A percentile compares a stretch with the other conserved stretches of the same genome.
phyloP scores from a whole-genome alignment of 2,888 invertebrate species.

The Pycnomerus fuliginosus region DNA sequence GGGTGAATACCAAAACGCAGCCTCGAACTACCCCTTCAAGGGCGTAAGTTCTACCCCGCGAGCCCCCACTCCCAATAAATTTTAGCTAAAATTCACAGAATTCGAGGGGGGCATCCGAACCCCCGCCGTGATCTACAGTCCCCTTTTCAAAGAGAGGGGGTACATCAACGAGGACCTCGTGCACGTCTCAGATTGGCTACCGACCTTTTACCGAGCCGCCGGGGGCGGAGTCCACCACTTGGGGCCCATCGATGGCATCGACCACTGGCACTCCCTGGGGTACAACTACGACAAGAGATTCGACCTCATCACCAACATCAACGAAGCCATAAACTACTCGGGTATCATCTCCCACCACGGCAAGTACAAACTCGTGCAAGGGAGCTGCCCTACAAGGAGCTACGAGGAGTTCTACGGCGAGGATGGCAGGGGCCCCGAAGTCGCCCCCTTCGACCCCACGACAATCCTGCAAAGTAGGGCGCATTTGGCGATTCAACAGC shows the following conservation, averaged over 20 bases:
- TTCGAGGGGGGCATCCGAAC: constrained; percentile 86
- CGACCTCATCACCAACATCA: too few species aligned
- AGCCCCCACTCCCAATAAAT: constrained; percentile 1
- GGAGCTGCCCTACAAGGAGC: constrained; percentile 29
- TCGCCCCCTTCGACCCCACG: constrained; percentile 35
- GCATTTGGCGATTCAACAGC: constrained; percentile 35
- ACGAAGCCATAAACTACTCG: constrained; percentile 44
- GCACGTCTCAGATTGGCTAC: constrained; percentile 82
- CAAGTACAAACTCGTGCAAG: constrained; percentile 44
- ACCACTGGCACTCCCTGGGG: constrained; percentile 47
- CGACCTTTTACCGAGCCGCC: constrained; percentile 59
- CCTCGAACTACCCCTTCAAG: constrained; percentile 77
- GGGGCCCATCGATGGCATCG: constrained; percentile 46
- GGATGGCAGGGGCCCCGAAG: constrained; percentile 30
- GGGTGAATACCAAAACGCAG: constrained; percentile 69
- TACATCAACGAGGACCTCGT: constrained; percentile 66
- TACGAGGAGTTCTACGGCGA: constrained; percentile 40
- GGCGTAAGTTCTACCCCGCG: constrained; percentile 58
- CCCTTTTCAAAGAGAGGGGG: constrained; percentile 55
- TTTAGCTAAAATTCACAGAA: constrained; percentile 69
- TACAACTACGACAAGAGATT: constrained; percentile 26
- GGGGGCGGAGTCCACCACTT: constrained; percentile 48
- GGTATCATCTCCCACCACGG: constrained; percentile 44
- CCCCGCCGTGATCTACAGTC: constrained; percentile 74
- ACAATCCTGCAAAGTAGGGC: constrained; percentile 35